Percentiles rank a stretch among this genome's conserved stretches.
These are phyloP conservation scores for Dinoponera quadriceps DNA, from an alignment of 1,140 invertebrate species.

Conservation along the genomic window DNA sequence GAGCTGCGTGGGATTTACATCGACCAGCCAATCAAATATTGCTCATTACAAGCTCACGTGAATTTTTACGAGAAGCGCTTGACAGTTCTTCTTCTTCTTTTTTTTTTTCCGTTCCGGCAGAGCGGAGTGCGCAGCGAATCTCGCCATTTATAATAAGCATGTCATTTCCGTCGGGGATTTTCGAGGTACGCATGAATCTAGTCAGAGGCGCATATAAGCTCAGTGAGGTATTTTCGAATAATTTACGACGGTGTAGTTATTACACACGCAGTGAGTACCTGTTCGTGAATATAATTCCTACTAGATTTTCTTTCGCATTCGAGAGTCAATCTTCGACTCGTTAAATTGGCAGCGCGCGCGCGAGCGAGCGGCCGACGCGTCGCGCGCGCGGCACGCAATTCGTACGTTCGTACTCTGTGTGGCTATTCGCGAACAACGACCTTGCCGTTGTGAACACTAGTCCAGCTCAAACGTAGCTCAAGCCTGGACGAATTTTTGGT, in stretches of 20 bases:
- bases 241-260: slow-evolving; percentile 49
- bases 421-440: slow-evolving; percentile 58
- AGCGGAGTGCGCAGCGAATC: slow-evolving; percentile 43
- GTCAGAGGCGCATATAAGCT: slow-evolving; percentile 53
- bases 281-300: slow-evolving; percentile 65
- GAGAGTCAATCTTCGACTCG: slow-evolving; percentile 7
- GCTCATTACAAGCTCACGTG: slow-evolving; percentile 7
- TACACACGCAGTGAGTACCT: slow-evolving; percentile 66
- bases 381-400: not conserved
- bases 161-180: slow-evolving; percentile 11
- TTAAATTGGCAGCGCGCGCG: slow-evolving; percentile 18
- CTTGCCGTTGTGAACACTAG: slow-evolving; percentile 45
- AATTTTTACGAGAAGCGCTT: not conserved
- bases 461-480: slow-evolving; percentile 60
- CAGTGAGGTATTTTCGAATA: slow-evolving; percentile 43
- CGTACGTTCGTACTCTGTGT: slow-evolving; percentile 6
- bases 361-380: slow-evolving; percentile 12
- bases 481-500: slow-evolving; percentile 22
- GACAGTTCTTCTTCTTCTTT: not conserved
- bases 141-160: slow-evolving; percentile 8
- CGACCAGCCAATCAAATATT: not conserved
- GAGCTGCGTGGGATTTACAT: not conserved
- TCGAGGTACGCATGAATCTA: slow-evolving; percentile 53
- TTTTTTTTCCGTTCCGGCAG: too few species aligned
- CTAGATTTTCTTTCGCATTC: slow-evolving; percentile 10